Percentiles rank a stretch among this genome's conserved stretches.
Evolutionary conservation across 2,888 invertebrate genomes (phyloP).

Genomic region (Platerodrilus igneus): DNA sequence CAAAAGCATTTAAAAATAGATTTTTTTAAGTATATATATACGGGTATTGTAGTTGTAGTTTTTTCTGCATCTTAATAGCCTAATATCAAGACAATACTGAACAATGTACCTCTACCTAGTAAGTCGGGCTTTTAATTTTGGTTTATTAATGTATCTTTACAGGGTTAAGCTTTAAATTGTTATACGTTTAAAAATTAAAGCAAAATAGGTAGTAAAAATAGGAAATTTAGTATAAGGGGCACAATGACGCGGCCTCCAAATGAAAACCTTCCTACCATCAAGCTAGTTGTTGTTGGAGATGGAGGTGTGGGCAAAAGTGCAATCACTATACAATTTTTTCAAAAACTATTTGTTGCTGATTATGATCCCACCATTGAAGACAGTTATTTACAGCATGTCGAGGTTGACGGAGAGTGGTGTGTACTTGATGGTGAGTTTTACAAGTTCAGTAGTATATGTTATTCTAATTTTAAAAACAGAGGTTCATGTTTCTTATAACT

Average conservation of each 20-base stretch:
- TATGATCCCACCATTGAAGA: constrained; percentile 96
- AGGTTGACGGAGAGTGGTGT: constrained; percentile 90
- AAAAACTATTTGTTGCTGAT: constrained; percentile 89
- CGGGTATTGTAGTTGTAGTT: too few relatives aligned
- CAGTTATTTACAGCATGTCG: constrained; percentile 90
- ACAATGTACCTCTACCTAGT: too few relatives aligned
- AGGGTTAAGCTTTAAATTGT: too few relatives aligned
- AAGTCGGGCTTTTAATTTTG: too few relatives aligned
- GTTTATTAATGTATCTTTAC: too few relatives aligned
- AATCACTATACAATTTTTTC: constrained; percentile 95
- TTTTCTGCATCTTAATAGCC: too few relatives aligned
- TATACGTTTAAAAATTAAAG: constrained; percentile 17
- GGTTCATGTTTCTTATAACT: too few relatives aligned
- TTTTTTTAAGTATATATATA: too few relatives aligned
- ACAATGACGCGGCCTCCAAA: constrained; percentile 66
- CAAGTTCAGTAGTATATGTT: not conserved
- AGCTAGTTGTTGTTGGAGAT: constrained; percentile 89
- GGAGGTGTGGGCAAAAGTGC: constrained; percentile 94
- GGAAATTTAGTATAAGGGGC: constrained; percentile 39
- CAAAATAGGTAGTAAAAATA: constrained; percentile 40
- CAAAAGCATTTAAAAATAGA: too few relatives aligned
- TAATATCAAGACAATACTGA: too few relatives aligned
- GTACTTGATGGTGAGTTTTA: constrained; percentile 70
- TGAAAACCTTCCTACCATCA: constrained; percentile 72
- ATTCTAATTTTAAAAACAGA: constrained; percentile 6